A percentile compares a stretch with the other conserved stretches of the same genome.
Evolutionary conservation across 1,140 invertebrate genomes (phyloP).

Genomic region (Halesus radiatus): DNA sequence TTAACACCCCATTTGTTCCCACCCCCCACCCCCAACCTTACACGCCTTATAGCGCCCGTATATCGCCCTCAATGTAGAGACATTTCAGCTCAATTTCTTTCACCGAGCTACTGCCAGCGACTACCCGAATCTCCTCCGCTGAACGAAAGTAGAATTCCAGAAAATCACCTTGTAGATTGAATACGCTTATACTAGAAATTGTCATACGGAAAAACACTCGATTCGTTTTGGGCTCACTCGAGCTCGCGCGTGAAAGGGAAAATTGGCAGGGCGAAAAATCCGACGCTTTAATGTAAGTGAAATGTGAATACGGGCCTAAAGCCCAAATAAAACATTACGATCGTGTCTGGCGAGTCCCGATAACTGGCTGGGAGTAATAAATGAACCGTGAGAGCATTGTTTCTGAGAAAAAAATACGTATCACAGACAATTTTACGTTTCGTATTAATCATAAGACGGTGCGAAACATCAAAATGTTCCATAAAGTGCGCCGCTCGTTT

Average conservation of each 20-base stretch:
- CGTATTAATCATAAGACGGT: constrained; percentile 26
- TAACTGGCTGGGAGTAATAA: constrained; percentile 19
- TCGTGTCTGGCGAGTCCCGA: constrained; percentile 32
- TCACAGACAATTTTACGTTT: constrained; percentile 24
- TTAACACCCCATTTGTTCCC: constrained; percentile 11
- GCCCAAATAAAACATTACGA: constrained; percentile 28
- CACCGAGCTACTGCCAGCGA: background rate
- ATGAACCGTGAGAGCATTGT: constrained; percentile 16
- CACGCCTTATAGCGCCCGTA: constrained; percentile 4
- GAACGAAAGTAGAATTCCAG: constrained; percentile 15
- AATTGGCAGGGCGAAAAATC: constrained; percentile 31
- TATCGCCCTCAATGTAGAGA: constrained; percentile 22
- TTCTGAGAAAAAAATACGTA: constrained; percentile 29
- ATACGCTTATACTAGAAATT: constrained; percentile 23
- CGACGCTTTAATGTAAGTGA: constrained; percentile 34
- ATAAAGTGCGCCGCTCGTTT: constrained; percentile 1
- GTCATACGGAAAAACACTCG: background rate
- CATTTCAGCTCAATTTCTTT: constrained; percentile 29
- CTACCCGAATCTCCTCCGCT: background rate
- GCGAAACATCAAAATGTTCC: constrained; percentile 7
- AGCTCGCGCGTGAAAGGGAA: constrained; percentile 14
- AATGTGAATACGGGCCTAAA: constrained; percentile 20
- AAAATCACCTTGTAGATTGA: constrained; percentile 30
- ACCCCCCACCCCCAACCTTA: background rate
- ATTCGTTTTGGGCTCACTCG: background rate